Percentiles rank a stretch among this genome's conserved stretches.
Conservation (phyloP, 2,113 vertebrate species). For the Sprattus sprattus region DNA sequence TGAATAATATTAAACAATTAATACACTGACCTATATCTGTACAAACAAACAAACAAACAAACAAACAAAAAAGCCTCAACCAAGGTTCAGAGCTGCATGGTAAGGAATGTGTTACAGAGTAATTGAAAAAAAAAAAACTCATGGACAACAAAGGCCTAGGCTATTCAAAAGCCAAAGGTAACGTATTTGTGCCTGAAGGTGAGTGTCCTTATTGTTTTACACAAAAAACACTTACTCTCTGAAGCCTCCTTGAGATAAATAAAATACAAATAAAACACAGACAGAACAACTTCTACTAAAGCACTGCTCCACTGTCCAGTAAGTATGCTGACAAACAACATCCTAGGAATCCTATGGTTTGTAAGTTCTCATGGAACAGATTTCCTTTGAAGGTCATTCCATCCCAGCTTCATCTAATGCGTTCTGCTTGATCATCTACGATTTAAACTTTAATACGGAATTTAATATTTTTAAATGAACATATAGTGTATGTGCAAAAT, state of each 20-base stretch:
- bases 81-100: constrained; percentile 51
- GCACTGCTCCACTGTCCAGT: no score
- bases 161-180: background rate
- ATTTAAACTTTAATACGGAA: background rate
- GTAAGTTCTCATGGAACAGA: background rate
- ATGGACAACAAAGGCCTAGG: background rate
- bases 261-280: background rate
- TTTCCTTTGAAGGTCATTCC: background rate
- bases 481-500: no score
- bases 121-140: background rate
- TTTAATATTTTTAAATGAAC: no score
- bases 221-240: background rate
- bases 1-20: constrained; percentile 64
- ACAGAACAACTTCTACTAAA: background rate
- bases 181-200: background rate
- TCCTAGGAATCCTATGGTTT: background rate
- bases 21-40: constrained; percentile 76
- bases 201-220: background rate
- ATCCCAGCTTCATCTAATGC: background rate
- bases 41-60: constrained; percentile 67
- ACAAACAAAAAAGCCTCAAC: constrained; percentile 60
- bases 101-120: constrained; percentile 44
- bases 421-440: background rate
- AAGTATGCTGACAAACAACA: no score
- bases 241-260: background rate